These are phyloP conservation scores for Andricus curvator DNA, from an alignment of 2,888 invertebrate genomes.

Conservation along the genomic window DNA sequence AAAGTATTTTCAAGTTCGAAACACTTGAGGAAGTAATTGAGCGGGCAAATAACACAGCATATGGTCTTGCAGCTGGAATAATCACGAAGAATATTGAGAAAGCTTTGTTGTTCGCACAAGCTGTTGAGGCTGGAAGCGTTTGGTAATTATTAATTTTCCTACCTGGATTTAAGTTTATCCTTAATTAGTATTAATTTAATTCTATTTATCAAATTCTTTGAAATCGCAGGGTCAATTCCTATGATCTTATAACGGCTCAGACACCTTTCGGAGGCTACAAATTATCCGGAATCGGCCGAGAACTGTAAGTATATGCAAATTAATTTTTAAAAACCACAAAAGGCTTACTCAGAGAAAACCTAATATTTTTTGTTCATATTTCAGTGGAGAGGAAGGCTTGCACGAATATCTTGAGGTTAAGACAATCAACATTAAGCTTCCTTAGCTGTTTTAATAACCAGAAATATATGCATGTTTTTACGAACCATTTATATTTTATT, in stretches of 20 bases:
- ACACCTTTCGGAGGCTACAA: conserved; percentile 95
- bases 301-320: conserved; percentile 76
- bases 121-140: conserved; percentile 83
- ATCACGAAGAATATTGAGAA: conserved; percentile 83
- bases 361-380: conserved; percentile 61
- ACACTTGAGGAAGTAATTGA: conserved; percentile 82
- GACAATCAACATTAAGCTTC: conserved; percentile 82
- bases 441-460: too few species aligned
- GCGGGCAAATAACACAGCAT: conserved; percentile 83
- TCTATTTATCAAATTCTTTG: neutral
- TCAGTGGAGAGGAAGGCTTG: conserved; percentile 88
- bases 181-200: neutral
- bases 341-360: neutral
- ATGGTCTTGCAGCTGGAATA: conserved; percentile 85
- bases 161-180: neutral
- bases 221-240: conserved; percentile 85
- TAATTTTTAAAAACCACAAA: neutral
- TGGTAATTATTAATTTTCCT: conserved; percentile 69
- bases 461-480: too few species aligned
- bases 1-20: conserved; percentile 83
- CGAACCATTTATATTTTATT: too few species aligned
- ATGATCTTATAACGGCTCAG: conserved; percentile 85
- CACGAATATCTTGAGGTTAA: conserved; percentile 86
- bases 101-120: conserved; percentile 80
- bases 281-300: conserved; percentile 91